Evolutionary conservation across 2,797 vertebrate species (phyloP).

Genomic region (Sylvia borin): DNA sequence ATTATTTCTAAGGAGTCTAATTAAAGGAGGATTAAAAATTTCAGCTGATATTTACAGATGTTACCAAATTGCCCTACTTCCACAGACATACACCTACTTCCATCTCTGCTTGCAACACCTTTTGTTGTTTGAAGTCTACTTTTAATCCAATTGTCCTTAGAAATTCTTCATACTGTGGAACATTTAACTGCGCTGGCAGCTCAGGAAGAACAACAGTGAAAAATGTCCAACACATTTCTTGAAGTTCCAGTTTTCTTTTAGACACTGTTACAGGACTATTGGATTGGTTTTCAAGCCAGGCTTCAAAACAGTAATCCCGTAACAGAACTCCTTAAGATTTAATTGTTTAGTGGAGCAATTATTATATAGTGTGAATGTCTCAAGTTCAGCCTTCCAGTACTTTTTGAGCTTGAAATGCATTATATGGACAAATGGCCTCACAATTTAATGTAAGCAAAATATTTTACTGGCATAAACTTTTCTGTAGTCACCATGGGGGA

Average conservation of each 20-base stretch:
- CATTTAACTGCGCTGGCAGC: not conserved
- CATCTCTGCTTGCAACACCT: not conserved
- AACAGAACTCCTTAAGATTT: not conserved
- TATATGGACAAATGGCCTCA: not conserved
- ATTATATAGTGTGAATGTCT: not conserved
- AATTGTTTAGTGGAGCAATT: not conserved
- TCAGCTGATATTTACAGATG: not conserved
- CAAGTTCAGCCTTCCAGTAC: not conserved
- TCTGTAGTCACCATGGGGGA: not conserved
- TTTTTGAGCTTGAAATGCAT: slow-evolving; percentile 3
- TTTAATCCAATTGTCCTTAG: not conserved
- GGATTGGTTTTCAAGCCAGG: not conserved
- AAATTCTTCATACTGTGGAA: not conserved
- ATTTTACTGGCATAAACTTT: slow-evolving; percentile 18
- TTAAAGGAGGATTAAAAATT: not conserved
- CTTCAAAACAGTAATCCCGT: not conserved
- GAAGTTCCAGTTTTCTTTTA: not conserved
- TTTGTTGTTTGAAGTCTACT: not conserved
- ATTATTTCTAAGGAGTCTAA: not conserved
- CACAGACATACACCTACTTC: not conserved
- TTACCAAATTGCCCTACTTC: not conserved
- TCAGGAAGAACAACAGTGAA: not conserved
- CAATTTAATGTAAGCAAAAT: slow-evolving; percentile 21
- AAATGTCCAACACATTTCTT: not conserved
- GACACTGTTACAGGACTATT: not conserved